phyloP scores from a whole-genome alignment of 23 tunicate species.

The Aplidium turbinatum region DNA sequence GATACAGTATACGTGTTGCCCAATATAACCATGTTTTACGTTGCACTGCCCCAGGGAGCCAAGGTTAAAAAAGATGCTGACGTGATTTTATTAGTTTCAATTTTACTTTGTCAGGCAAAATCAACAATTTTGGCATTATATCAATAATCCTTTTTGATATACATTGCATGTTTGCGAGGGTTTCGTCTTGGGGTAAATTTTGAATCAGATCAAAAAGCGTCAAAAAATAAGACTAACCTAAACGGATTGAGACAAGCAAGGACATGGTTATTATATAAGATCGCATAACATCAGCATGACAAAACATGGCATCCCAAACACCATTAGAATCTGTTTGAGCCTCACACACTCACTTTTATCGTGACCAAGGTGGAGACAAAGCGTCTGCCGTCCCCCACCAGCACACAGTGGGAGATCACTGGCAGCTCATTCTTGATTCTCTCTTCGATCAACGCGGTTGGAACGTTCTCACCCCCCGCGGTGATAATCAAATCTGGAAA shows the following conservation, averaged over 20 bases:
- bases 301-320: too few relatives aligned
- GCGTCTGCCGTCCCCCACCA: slow-evolving; percentile 30
- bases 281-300: too few relatives aligned
- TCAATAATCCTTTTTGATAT: too few relatives aligned
- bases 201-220: too few relatives aligned
- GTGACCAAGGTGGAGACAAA: slow-evolving; percentile 32
- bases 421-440: slow-evolving; percentile 32
- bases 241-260: too few relatives aligned
- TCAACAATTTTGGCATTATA: not conserved
- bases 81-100: not conserved
- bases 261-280: too few relatives aligned
- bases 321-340: too few relatives aligned
- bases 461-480: slow-evolving; percentile 56
- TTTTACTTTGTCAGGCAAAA: not conserved
- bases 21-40: too few relatives aligned
- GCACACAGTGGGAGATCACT: slow-evolving; percentile 29
- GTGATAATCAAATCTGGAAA: slow-evolving; percentile 55
- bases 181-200: too few relatives aligned
- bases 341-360: slow-evolving; percentile 16
- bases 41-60: not conserved
- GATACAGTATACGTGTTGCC: too few relatives aligned
- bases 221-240: too few relatives aligned
- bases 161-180: too few relatives aligned
- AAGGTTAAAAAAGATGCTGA: not conserved
- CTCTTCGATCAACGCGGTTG: slow-evolving; percentile 36